Base-by-base conservation (phyloP, 2,888 invertebrate genomes). In the Drosophila paramelanica region DNA sequence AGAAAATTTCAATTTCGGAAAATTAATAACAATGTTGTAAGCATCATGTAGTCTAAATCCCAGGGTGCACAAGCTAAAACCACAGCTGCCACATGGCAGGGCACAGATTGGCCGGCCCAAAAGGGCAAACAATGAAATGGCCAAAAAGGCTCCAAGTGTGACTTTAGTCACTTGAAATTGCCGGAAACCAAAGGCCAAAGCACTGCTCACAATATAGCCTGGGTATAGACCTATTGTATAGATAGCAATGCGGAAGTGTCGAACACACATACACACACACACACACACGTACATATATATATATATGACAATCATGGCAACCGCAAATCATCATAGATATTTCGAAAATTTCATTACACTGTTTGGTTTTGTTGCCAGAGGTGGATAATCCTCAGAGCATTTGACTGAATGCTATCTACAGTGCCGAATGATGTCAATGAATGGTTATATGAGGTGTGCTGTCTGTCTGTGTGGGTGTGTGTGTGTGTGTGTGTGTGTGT, bases 251-350 rank as follows among this genome's bases (percentile, higher is more conserved):
- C 83, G 88, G 85, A 84, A 81, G 79, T 81, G 88, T 68, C 64
- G 43, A 73, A 46, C 67, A 50, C 27, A 51, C 8, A 43, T 7
- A 59, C 23, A 51, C 5, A 61, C 20, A 64, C 11, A 69, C 17
- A 57, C 11, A 50, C 20, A 64, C 17, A 57, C n/a, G 33, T 17
- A 39, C n/a, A 33, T 20, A 36, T 23, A 33, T 31, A 20, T 17
- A 23, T 7, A 13, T 11, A 20, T 5, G 60, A 61, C 77, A 74
- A 74, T 77, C 77, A 72, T 67, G 59, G 73, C 68, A 73, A 80
- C 81, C 79, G 79, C 85, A 85, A 85, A 89, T 85, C 85, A 85
- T 85, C 89, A 85, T 83, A 75, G 88, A 87, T 89, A 85, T 87
- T 85, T 89, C 69, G 81, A 87, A 87, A 85, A 89, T 86, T 89